phyloP scores from a whole-genome alignment of 2,113 vertebrate genomes.

The Crocuta crocuta region DNA sequence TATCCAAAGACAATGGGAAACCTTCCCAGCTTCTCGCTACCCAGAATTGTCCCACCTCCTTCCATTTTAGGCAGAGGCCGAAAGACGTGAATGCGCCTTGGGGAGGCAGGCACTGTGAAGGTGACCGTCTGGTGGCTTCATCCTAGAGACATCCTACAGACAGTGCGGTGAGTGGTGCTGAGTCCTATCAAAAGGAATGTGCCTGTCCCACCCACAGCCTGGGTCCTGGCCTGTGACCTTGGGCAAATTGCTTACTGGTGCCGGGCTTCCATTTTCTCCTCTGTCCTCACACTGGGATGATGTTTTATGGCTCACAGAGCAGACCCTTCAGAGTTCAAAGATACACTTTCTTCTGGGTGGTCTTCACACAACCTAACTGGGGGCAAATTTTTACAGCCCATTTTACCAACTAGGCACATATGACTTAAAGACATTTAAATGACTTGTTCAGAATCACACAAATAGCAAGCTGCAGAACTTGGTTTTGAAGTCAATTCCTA shows the following conservation, averaged over 20 bases:
- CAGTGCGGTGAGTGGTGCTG: fast-evolving
- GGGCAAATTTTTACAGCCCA: not conserved
- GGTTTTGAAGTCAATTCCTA: constrained; percentile 13
- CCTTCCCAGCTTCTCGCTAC: no score
- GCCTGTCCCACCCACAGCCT: not conserved
- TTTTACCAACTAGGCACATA: not conserved
- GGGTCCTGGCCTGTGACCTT: not conserved
- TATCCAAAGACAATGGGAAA: not conserved
- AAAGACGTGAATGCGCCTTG: not conserved
- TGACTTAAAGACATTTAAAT: not conserved
- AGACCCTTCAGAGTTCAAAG: not conserved
- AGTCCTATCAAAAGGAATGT: not conserved
- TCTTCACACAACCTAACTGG: not conserved
- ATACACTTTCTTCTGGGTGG: fast-evolving
- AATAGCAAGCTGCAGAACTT: not conserved
- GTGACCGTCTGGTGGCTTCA: not conserved
- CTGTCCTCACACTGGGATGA: no score
- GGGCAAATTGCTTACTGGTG: not conserved
- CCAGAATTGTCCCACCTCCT: not conserved
- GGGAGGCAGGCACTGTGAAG: not conserved
- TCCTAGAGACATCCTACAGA: not conserved
- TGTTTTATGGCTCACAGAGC: not conserved
- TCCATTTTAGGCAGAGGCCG: not conserved
- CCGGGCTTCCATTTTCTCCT: not conserved
- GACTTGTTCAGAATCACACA: not conserved